These are phyloP conservation scores for Epinotia bilunana DNA, from an alignment of 2,888 invertebrate species.

Conservation along the genomic window DNA sequence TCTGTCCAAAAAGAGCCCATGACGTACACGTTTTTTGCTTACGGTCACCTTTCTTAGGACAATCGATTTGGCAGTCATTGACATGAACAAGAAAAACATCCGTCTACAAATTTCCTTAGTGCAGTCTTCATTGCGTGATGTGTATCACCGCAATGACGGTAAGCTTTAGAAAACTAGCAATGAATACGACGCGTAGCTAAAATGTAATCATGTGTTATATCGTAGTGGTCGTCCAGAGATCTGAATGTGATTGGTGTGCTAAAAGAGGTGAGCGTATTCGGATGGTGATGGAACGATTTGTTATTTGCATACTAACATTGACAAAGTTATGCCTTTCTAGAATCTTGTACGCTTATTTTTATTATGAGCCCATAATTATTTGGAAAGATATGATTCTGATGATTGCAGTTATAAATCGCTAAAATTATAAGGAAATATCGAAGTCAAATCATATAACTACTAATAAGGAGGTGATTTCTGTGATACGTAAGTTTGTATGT, in stretches of 20 bases:
- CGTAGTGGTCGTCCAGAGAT: slow-evolving; percentile 18
- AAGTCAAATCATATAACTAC: too few species aligned
- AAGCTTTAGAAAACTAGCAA: background rate
- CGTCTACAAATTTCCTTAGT: background rate
- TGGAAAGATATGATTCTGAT: background rate
- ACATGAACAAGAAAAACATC: slow-evolving; percentile 3
- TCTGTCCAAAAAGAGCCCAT: slow-evolving; percentile 20
- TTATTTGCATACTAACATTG: slow-evolving; percentile 32
- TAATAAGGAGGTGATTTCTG: too few species aligned
- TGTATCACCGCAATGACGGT: background rate
- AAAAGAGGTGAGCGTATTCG: slow-evolving; percentile 24
- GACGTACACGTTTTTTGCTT: slow-evolving; percentile 32
- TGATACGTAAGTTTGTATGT: too few species aligned
- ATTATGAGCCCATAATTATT: background rate
- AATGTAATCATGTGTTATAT: background rate
- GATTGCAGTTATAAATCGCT: too few species aligned
- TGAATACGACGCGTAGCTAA: background rate
- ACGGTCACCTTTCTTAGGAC: slow-evolving; percentile 42
- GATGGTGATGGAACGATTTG: slow-evolving; percentile 36
- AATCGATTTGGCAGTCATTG: slow-evolving; percentile 44
- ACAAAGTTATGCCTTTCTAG: slow-evolving; percentile 3
- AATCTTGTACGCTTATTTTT: background rate
- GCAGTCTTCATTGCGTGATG: background rate
- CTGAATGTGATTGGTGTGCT: slow-evolving; percentile 39
- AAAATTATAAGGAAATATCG: too few species aligned